Conservation (phyloP, 2,113 vertebrate genomes). For the Serinus canaria region DNA sequence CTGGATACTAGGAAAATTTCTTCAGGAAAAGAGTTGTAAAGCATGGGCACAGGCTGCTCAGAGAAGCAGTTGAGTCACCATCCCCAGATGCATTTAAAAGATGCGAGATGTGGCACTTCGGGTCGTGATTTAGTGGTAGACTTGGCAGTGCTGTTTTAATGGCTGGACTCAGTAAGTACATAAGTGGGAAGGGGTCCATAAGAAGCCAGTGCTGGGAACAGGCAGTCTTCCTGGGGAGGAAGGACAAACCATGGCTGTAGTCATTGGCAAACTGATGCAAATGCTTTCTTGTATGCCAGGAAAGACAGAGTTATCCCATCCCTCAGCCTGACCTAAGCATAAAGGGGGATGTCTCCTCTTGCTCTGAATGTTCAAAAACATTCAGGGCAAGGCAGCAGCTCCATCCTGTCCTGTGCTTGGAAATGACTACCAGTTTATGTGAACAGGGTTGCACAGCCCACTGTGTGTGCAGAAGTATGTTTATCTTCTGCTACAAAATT, state of each 20-base stretch:
- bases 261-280: accelerated
- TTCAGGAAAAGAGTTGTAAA: neutral
- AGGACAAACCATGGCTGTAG: neutral
- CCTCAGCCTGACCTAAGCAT: neutral
- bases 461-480: neutral
- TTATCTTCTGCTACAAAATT: neutral
- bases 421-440: neutral
- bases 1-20: neutral
- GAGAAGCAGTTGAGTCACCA: neutral
- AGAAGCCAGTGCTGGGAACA: neutral
- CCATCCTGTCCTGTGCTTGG: neutral
- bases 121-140: neutral
- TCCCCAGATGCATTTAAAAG: neutral
- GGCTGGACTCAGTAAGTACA: neutral
- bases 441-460: neutral
- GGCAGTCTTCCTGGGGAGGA: neutral
- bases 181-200: accelerated
- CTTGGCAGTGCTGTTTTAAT: neutral
- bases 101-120: neutral
- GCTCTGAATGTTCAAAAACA: neutral
- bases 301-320: neutral
- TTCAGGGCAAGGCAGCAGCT: neutral
- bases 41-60: neutral
- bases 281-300: neutral
- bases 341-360: neutral